phyloP scores from a whole-genome alignment of 2,888 invertebrate species.

The Chalcis sispes region DNA sequence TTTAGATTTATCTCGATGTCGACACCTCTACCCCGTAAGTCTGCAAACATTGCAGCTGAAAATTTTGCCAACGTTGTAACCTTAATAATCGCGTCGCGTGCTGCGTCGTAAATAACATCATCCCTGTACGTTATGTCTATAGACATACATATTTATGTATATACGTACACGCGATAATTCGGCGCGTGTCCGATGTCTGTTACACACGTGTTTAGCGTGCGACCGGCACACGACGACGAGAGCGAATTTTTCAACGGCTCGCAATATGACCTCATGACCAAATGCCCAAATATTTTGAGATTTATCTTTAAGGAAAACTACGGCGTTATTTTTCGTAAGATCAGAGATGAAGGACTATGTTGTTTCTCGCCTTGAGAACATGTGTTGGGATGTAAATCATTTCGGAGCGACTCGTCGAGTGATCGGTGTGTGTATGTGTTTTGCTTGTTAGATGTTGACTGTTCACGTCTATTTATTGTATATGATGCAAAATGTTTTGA shows the following conservation, averaged over 20 bases:
- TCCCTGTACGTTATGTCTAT: background rate
- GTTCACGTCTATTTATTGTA: too few species aligned
- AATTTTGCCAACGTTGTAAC: too few species aligned
- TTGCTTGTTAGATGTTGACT: too few species aligned
- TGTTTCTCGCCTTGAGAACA: background rate
- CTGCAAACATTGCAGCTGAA: too few species aligned
- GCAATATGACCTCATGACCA: conserved; percentile 47
- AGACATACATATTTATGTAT: background rate
- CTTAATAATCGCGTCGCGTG: too few species aligned
- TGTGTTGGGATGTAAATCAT: conserved; percentile 23
- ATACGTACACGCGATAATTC: background rate
- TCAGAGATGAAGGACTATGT: background rate
- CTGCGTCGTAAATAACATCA: background rate
- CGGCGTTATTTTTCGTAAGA: background rate
- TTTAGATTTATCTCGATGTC: too few species aligned
- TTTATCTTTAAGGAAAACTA: too few species aligned
- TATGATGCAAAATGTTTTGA: too few species aligned
- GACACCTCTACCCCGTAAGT: too few species aligned
- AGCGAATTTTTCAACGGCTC: background rate
- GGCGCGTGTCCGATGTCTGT: conserved; percentile 46
- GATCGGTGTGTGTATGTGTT: background rate
- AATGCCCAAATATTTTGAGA: conserved; percentile 26
- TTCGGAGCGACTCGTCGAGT: background rate
- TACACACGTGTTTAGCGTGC: conserved; percentile 39
- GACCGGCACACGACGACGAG: conserved; percentile 9